A percentile compares a stretch with the other conserved stretches of the same genome.
These are phyloP conservation scores for Chloroclystis v-ata DNA, from an alignment of 2,888 invertebrate species.

Conservation along the genomic window DNA sequence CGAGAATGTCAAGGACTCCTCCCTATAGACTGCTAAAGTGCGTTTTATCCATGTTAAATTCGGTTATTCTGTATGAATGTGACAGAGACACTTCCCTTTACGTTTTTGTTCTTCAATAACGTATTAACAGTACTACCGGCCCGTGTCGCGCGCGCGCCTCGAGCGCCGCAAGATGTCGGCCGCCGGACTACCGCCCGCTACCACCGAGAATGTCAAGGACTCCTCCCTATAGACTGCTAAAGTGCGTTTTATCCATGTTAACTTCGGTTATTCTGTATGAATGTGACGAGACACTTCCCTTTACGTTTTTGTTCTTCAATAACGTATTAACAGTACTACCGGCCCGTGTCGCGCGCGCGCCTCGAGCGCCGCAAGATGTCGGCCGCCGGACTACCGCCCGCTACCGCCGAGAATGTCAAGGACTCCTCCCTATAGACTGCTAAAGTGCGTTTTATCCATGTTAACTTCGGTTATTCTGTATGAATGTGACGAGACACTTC, in stretches of 20 bases:
- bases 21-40: not conserved
- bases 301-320: too few species aligned
- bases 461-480: too few species aligned
- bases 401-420: slow-evolving; percentile 33
- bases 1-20: slow-evolving; percentile 40
- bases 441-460: too few species aligned
- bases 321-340: slow-evolving; percentile 75
- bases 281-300: too few species aligned
- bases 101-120: too few species aligned
- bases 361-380: slow-evolving; percentile 72
- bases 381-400: slow-evolving; percentile 65
- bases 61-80: too few species aligned
- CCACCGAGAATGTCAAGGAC: slow-evolving; percentile 38
- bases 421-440: slow-evolving; percentile 31
- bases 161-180: slow-evolving; percentile 70
- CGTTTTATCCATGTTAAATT: too few species aligned
- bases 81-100: too few species aligned
- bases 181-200: slow-evolving; percentile 69
- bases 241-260: not conserved
- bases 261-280: not conserved
- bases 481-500: too few species aligned
- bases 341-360: too few species aligned
- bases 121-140: too few species aligned
- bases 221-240: slow-evolving; percentile 17
- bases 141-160: too few species aligned